Percentiles rank a stretch among this genome's conserved stretches.
Evolutionary conservation across 35 echinoderm and acorn worm genomes (phyloP).

Genomic region (Ptychodera flava): DNA sequence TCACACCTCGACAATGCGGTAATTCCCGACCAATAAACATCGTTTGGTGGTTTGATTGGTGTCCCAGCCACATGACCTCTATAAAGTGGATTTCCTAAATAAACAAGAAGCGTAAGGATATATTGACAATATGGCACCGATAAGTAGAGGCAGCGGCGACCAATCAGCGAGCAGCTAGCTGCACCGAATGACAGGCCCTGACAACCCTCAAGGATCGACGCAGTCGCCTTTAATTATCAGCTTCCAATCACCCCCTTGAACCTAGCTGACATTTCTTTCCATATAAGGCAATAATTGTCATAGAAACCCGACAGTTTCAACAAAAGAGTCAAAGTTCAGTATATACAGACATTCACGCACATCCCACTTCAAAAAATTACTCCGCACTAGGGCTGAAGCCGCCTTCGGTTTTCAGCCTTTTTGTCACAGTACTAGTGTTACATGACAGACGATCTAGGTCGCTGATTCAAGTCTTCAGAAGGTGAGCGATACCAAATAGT

Average conservation of each 20-base stretch:
- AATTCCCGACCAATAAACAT: neutral
- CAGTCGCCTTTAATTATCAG: constrained; percentile 66
- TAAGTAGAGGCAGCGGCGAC: constrained; percentile 6
- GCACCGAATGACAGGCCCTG: constrained; percentile 34
- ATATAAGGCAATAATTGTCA: constrained; percentile 93
- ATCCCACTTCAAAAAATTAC: constrained; percentile 87
- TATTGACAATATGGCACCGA: neutral
- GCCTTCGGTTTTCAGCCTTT: neutral
- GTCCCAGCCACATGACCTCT: neutral
- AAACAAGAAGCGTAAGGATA: neutral
- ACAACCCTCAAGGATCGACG: constrained; percentile 33
- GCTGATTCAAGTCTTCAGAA: neutral
- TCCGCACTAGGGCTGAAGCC: constrained; percentile 47
- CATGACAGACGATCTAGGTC: neutral
- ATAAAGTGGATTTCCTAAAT: constrained; percentile 2
- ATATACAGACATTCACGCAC: constrained; percentile 92
- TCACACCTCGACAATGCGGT: neutral
- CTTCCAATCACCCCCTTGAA: constrained; percentile 94
- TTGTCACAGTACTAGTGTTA: neutral
- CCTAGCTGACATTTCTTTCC: constrained; percentile 84
- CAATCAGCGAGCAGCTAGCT: constrained; percentile 26
- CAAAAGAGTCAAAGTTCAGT: constrained; percentile 98
- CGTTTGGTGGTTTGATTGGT: neutral
- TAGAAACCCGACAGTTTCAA: constrained; percentile 89
- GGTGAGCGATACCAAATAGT: neutral